These are phyloP conservation scores for Sebastes cheni DNA, from an alignment of 2,797 vertebrate species.

Conservation along the genomic window DNA sequence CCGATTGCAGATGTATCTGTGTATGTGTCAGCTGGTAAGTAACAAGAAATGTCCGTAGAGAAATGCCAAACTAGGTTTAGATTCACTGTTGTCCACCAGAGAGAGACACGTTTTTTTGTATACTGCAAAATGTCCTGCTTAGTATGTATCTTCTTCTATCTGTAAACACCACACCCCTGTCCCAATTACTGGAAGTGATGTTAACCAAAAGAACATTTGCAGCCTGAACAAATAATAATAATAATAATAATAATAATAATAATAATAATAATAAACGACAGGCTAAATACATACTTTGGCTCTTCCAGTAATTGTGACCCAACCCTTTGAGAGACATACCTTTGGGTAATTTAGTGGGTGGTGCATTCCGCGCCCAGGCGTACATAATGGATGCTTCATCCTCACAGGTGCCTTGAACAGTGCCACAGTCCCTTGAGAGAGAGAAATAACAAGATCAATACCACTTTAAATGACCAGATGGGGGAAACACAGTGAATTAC, in stretches of 20 bases:
- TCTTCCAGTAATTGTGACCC: background rate
- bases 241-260: too few species aligned
- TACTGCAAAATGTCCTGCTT: background rate
- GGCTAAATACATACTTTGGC: too few species aligned
- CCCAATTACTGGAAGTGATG: too few species aligned
- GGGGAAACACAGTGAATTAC: background rate
- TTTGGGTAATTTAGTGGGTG: slow-evolving; percentile 92
- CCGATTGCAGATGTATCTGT: background rate
- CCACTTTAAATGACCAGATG: background rate
- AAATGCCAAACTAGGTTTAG: too few species aligned
- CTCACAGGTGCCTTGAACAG: slow-evolving; percentile 86
- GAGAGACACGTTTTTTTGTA: too few species aligned
- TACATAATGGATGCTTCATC: slow-evolving; percentile 93
- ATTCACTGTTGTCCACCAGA: too few species aligned
- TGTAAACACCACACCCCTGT: background rate
- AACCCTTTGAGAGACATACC: slow-evolving; percentile 73
- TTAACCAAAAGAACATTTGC: too few species aligned
- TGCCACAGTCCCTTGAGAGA: slow-evolving; percentile 91
- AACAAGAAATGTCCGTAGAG: background rate
- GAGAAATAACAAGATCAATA: slow-evolving; percentile 12
- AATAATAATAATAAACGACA: too few species aligned
- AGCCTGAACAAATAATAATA: too few species aligned
- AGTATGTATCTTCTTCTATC: background rate
- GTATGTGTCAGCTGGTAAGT: background rate
- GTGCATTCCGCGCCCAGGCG: slow-evolving; percentile 96